These are phyloP conservation scores for Eclectus roratus DNA, from an alignment of 2,113 vertebrate species.

Conservation along the genomic window DNA sequence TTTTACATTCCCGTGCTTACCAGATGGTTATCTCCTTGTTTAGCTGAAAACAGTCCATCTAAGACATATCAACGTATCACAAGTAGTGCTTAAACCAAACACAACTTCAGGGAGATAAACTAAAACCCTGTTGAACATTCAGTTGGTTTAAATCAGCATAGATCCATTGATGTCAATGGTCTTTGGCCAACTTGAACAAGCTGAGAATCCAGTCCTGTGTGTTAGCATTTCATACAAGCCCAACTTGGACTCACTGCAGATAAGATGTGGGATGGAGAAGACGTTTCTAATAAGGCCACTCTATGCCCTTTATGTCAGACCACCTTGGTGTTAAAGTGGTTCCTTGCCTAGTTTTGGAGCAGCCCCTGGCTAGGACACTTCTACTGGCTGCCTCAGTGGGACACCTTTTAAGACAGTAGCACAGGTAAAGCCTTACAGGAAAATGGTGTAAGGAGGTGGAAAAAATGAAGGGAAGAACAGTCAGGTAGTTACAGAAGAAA, in stretches of 20 bases:
- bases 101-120: background rate
- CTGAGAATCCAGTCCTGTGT: background rate
- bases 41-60: background rate
- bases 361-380: background rate
- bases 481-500: background rate
- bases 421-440: background rate
- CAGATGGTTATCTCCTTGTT: background rate
- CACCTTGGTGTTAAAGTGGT: background rate
- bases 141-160: background rate
- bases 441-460: background rate
- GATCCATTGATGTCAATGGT: background rate
- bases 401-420: background rate
- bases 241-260: background rate
- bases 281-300: background rate
- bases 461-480: background rate
- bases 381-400: fast-evolving
- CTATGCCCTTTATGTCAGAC: background rate
- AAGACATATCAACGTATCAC: background rate
- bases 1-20: background rate
- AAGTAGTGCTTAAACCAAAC: background rate
- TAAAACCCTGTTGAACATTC: background rate
- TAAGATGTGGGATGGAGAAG: background rate
- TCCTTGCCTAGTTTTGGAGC: background rate
- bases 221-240: background rate
- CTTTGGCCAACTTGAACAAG: background rate